Evolutionary conservation across 2,113 vertebrate species (phyloP), one percentile per base, ranked within the genome.

Genomic region (Sisor rabdophorus): DNA sequence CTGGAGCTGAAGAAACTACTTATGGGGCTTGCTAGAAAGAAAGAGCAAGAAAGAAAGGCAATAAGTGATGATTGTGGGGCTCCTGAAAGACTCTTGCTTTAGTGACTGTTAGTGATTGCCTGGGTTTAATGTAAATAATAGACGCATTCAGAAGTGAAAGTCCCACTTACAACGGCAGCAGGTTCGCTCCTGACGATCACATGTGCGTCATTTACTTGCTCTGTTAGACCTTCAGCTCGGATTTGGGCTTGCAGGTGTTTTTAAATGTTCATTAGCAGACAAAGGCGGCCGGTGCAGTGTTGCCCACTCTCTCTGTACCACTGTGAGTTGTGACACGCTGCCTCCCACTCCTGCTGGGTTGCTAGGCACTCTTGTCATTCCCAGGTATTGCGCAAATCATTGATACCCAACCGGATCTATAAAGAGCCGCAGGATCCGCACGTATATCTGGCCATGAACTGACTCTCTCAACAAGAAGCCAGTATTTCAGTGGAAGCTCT

Each of bases 281-380:
- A 75, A 69, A 76, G 79, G 77, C 60, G 26, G 32, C 47, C 73
- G 61, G 64, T 71, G 63, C 48, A 11, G 71, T 67, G 52, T 22
- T 70, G 67, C 59, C 63, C 77, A 52, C 80, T 72, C 53, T 63
- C 40, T 82, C 80, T 75, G 73, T 70, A 75, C 72, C 72, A 71
- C 73, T 69, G 54, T 48, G 71, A 63, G 70, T 58, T 76, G 59
- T 72, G 80, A 79, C 60, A 79, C 30, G 30, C 68, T 63, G 71
- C 80, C 80, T 82, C 80, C 80, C 54, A 82, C 77, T 82, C 77
- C 70, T 78, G 67, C 72, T 67, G 36, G 61, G 81, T 82, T 79
- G 73, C 77, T 82, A 82, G 77, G 73, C 65, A 53, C 78, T 63
- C 60, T 82, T 78, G 77, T 74, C 80, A 76, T 76, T 67, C 70